Evolutionary conservation across 2,113 vertebrate genomes (phyloP).

Genomic region (Trogon surrucura): DNA sequence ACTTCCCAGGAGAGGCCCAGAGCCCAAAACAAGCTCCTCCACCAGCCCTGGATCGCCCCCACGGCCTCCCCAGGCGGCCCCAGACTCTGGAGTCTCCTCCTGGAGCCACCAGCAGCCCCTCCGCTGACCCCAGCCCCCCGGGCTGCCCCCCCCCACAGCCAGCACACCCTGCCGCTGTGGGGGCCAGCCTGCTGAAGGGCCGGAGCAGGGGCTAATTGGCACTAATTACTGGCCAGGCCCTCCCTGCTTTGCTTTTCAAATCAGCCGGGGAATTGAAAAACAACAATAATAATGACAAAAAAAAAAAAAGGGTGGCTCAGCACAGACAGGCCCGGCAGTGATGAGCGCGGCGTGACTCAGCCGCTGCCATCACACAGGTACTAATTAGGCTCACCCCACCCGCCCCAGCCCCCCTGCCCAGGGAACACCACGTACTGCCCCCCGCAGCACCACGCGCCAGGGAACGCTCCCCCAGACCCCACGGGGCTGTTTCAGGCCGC

Average conservation of each 20-base stretch:
- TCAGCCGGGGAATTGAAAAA: neutral
- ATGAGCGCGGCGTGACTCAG: slow-evolving; percentile 13
- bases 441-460: fast-evolving
- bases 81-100: neutral
- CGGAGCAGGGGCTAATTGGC: neutral
- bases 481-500: fast-evolving
- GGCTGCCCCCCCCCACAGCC: neutral
- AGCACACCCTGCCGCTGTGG: fast-evolving
- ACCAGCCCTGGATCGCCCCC: neutral
- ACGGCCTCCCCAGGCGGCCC: neutral
- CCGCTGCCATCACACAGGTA: neutral
- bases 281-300: neutral
- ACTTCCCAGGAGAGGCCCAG: neutral
- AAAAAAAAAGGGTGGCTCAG: neutral
- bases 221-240: neutral
- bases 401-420: neutral
- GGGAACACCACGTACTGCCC: neutral
- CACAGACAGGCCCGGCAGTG: neutral
- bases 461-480: fast-evolving
- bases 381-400: slow-evolving; percentile 15
- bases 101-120: neutral
- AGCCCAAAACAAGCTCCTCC: neutral
- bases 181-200: fast-evolving
- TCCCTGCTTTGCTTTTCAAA: slow-evolving; percentile 56
- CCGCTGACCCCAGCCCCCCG: fast-evolving